Percentiles rank a stretch among this genome's conserved stretches.
Conservation (phyloP, 2,797 vertebrate species). For the Muscicapa striata region DNA sequence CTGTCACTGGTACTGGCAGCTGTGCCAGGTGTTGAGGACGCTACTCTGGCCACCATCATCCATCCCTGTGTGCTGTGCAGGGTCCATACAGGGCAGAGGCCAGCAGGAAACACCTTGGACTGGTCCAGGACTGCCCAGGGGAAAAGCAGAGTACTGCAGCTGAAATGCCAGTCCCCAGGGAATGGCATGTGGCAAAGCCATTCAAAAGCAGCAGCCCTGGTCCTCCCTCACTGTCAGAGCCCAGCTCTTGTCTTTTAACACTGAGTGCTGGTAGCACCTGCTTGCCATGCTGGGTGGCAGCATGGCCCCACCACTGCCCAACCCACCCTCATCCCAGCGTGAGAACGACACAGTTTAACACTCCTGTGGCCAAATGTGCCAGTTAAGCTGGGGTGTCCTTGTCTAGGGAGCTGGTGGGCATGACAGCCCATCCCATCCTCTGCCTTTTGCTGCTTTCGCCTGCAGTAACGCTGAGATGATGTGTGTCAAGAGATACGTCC, state of each 20-base stretch:
- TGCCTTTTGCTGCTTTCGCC: neutral
- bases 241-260: neutral
- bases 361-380: accelerated
- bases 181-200: neutral
- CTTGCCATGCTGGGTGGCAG: neutral
- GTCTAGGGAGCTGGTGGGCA: neutral
- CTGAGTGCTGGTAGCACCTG: neutral
- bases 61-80: neutral
- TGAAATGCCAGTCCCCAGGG: neutral
- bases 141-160: neutral
- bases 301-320: neutral
- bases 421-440: neutral
- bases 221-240: neutral
- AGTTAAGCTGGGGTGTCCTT: neutral
- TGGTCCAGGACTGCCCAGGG: neutral
- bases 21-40: accelerated
- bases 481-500: neutral
- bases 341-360: neutral
- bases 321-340: neutral
- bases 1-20: accelerated
- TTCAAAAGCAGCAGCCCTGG: neutral
- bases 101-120: neutral
- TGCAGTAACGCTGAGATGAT: neutral
- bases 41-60: neutral
- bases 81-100: neutral